These are phyloP conservation scores for Cephus rjabovi DNA, from an alignment of 2,888 invertebrate species.

Conservation along the genomic window DNA sequence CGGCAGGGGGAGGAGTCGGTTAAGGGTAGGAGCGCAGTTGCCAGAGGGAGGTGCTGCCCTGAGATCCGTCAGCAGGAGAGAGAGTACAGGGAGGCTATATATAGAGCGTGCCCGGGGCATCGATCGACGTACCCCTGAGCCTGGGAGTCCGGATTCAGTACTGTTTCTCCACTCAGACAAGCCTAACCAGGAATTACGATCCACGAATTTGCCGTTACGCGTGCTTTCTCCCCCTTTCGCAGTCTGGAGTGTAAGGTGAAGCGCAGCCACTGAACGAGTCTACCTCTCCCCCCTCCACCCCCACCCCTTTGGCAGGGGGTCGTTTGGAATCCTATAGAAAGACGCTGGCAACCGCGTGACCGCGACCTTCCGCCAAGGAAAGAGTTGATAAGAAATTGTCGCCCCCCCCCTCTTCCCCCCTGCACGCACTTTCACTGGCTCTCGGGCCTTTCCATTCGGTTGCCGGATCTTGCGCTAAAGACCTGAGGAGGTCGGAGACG, in stretches of 20 bases:
- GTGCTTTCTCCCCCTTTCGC: not conserved
- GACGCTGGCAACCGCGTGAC: too few relatives aligned
- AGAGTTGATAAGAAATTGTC: too few relatives aligned
- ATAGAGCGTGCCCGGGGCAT: conserved; percentile 59
- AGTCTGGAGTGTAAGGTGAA: too few relatives aligned
- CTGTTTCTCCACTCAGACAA: conserved; percentile 35
- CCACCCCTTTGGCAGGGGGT: too few relatives aligned
- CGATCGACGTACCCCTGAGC: conserved; percentile 56
- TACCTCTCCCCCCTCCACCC: too few relatives aligned
- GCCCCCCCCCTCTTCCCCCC: too few relatives aligned
- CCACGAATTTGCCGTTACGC: conserved; percentile 10
- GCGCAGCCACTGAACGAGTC: too few relatives aligned
- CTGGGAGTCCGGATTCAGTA: conserved; percentile 58
- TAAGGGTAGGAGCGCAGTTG: not conserved
- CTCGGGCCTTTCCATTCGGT: not conserved
- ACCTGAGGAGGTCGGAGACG: too few relatives aligned
- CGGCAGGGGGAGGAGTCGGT: not conserved
- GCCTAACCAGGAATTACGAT: conserved; percentile 11
- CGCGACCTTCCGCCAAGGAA: too few relatives aligned
- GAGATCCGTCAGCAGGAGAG: conserved; percentile 11
- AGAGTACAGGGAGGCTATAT: conserved; percentile 41
- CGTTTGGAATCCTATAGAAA: too few relatives aligned
- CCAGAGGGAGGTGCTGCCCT: not conserved
- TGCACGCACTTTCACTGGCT: not conserved
- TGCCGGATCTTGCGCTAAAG: too few relatives aligned